Evolutionary conservation across 1,140 invertebrate species (phyloP).

Genomic region (Euura saliciscinereae): DNA sequence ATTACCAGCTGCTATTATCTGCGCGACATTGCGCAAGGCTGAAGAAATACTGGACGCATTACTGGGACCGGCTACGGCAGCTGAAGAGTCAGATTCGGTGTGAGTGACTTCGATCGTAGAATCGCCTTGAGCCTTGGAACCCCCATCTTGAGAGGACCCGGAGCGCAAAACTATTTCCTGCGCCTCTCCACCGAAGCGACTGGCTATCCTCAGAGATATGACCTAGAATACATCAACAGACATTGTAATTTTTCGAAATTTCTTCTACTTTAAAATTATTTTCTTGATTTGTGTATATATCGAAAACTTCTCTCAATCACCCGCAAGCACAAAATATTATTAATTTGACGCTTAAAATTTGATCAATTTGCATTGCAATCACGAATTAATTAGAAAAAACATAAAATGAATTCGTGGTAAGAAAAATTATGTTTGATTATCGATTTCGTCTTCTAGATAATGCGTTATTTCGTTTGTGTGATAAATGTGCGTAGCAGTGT

Average conservation of each 20-base stretch:
- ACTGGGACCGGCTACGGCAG: constrained; percentile 54
- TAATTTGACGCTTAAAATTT: too few species aligned
- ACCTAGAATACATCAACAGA: constrained; percentile 52
- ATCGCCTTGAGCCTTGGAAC: constrained; percentile 50
- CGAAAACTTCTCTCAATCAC: too few species aligned
- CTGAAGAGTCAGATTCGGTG: constrained; percentile 41
- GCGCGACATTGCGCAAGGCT: constrained; percentile 52
- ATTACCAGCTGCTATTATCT: constrained; percentile 56
- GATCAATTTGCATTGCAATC: too few species aligned
- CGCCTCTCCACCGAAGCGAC: constrained; percentile 71
- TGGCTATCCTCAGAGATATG: constrained; percentile 86
- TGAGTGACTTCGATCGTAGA: constrained; percentile 38
- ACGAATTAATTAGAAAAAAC: too few species aligned
- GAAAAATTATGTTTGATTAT: too few species aligned
- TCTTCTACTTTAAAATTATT: too few species aligned
- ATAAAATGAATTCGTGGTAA: too few species aligned
- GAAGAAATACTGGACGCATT: constrained; percentile 53
- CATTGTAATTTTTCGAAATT: too few species aligned
- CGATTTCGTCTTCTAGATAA: too few species aligned
- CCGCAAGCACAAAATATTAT: too few species aligned
- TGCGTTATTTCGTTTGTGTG: neutral
- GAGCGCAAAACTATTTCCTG: constrained; percentile 78
- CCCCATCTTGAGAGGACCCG: constrained; percentile 57
- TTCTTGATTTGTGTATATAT: too few species aligned
- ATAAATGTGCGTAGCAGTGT: neutral